Conservation (phyloP, 2,888 invertebrate genomes). For the Stenurella melanura region DNA sequence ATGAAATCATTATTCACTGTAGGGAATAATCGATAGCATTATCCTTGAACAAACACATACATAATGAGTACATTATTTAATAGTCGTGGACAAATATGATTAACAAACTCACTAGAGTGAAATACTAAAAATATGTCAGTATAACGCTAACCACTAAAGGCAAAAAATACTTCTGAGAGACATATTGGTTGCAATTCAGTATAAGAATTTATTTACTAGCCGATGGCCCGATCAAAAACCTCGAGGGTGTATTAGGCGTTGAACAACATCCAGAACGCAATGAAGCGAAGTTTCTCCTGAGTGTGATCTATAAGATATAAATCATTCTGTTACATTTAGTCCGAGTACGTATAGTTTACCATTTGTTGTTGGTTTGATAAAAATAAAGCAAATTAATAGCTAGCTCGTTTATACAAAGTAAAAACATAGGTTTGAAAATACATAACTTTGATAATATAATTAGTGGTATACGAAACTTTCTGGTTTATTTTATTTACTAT, state of each 20-base stretch:
- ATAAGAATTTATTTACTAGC: not conserved
- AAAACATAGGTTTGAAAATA: not conserved
- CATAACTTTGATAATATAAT: too few relatives aligned
- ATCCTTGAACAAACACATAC: too few relatives aligned
- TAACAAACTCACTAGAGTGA: too few relatives aligned
- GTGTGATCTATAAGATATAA: conserved; percentile 18
- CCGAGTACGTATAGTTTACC: not conserved
- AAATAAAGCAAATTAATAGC: not conserved
- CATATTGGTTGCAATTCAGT: not conserved
- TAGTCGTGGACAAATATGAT: too few relatives aligned
- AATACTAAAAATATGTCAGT: too few relatives aligned
- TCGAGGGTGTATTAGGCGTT: not conserved
- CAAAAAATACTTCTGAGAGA: not conserved
- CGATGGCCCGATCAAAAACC: not conserved
- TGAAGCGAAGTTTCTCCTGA: conserved; percentile 12
- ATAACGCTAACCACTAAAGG: not conserved
- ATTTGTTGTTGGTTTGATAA: not conserved
- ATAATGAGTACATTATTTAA: too few relatives aligned
- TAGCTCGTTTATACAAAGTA: not conserved
- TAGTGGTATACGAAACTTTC: too few relatives aligned
- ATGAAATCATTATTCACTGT: too few relatives aligned
- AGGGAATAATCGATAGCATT: too few relatives aligned
- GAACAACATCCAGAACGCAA: conserved; percentile 6
- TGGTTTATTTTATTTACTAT: too few relatives aligned
- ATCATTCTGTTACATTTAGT: not conserved